Evolutionary conservation across 35 echinoderm and acorn worm species (phyloP).

Genomic region (Anneissia japonica): DNA sequence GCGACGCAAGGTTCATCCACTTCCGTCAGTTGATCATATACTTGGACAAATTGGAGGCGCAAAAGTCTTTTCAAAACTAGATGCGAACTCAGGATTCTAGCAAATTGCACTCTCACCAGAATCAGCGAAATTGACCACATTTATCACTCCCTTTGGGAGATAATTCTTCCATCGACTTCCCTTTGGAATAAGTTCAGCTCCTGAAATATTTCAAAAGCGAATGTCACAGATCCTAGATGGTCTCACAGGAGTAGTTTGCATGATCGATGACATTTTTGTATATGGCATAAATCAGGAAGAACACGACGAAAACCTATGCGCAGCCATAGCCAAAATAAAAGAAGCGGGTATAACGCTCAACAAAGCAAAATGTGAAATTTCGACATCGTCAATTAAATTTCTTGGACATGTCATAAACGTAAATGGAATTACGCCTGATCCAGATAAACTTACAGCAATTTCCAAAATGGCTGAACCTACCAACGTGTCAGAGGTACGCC

Average conservation of each 20-base stretch:
- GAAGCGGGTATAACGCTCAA: no score
- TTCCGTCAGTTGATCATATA: conserved; percentile 37
- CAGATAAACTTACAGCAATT: conserved; percentile 5
- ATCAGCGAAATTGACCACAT: neutral
- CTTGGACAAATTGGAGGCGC: conserved; percentile 15
- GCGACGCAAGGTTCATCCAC: conserved; percentile 22
- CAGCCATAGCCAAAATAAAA: no score
- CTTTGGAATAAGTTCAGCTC: neutral
- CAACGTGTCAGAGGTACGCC: conserved; percentile 5
- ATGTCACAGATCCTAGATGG: neutral
- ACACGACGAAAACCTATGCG: no score
- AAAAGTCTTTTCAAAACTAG: neutral
- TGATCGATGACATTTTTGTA: no score
- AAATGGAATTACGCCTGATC: conserved; percentile 11
- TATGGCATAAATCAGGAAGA: no score
- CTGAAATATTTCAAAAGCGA: neutral
- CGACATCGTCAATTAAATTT: no score
- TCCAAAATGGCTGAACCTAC: neutral
- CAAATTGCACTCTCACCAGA: neutral
- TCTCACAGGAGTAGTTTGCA: no score
- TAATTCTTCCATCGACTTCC: neutral
- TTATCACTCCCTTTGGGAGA: neutral
- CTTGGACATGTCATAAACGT: no score
- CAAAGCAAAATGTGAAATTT: no score
- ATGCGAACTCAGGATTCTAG: neutral